Evolutionary conservation across 2,888 invertebrate species (phyloP).

Genomic region (Cataglyphis altisquamis): DNA sequence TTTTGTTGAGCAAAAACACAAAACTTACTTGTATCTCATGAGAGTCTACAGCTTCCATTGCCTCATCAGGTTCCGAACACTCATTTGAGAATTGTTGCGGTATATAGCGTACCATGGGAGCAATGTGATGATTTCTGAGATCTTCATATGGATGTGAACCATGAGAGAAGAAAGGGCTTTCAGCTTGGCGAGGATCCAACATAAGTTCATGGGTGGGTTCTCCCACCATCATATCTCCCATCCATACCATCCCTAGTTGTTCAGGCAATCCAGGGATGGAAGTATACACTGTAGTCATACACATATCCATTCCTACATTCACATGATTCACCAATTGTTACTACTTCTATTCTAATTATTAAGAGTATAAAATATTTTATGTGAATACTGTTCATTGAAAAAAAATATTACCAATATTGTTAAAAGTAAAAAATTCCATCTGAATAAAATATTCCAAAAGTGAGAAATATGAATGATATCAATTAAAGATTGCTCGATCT

Average conservation of each 20-base stretch:
- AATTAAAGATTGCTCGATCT: background rate
- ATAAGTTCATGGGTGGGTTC: conserved; percentile 84
- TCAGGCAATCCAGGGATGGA: conserved; percentile 88
- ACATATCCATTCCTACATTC: conserved; percentile 80
- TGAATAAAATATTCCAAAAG: background rate
- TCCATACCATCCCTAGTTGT: conserved; percentile 90
- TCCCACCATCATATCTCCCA: conserved; percentile 87
- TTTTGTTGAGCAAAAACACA: background rate
- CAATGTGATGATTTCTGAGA: conserved; percentile 84
- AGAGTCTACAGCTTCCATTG: conserved; percentile 83
- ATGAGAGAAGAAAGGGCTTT: conserved; percentile 84
- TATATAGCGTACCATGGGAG: conserved; percentile 84
- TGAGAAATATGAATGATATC: background rate
- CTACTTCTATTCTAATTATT: conserved; percentile 53
- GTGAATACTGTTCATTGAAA: conserved; percentile 19
- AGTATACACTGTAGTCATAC: conserved; percentile 84
- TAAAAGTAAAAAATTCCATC: background rate
- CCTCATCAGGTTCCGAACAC: conserved; percentile 84
- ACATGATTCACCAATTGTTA: conserved; percentile 70
- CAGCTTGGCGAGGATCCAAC: conserved; percentile 84
- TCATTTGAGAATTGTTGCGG: conserved; percentile 83
- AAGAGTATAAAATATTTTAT: conserved; percentile 14
- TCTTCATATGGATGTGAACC: conserved; percentile 83
- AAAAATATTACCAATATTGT: background rate
- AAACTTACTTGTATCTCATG: conserved; percentile 82